These are phyloP conservation scores for Paralvinella palmiformis DNA, from an alignment of 1,140 invertebrate genomes.

Conservation along the genomic window DNA sequence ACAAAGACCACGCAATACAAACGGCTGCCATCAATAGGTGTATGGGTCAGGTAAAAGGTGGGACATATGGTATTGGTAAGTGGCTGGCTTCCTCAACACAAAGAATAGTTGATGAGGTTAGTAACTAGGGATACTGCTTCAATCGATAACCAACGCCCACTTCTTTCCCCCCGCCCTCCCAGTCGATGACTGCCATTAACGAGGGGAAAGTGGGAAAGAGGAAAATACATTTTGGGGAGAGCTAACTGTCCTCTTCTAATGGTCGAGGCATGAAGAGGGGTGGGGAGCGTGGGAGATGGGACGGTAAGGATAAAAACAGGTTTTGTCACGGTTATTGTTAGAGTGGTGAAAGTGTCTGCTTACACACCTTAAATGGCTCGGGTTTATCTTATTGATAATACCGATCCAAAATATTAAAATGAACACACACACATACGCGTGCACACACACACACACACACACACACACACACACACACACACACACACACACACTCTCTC, in stretches of 20 bases:
- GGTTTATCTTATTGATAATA: not conserved
- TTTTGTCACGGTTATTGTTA: not conserved
- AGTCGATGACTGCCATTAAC: too few relatives aligned
- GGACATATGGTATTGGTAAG: too few relatives aligned
- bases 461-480: constrained; percentile 5
- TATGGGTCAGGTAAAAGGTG: too few relatives aligned
- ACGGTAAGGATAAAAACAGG: not conserved
- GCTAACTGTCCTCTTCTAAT: not conserved
- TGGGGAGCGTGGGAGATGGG: not conserved
- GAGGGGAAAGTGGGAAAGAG: too few relatives aligned
- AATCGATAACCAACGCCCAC: too few relatives aligned
- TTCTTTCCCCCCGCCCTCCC: too few relatives aligned
- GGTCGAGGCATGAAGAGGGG: not conserved
- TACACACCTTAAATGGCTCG: not conserved
- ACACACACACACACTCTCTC: constrained; percentile 1
- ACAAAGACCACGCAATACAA: too few relatives aligned
- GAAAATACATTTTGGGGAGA: not conserved
- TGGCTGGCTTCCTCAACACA: too few relatives aligned
- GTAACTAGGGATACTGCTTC: too few relatives aligned
- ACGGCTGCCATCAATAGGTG: too few relatives aligned
- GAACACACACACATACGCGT: too few relatives aligned
- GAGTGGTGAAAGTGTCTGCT: not conserved
- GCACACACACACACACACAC: constrained; percentile 4
- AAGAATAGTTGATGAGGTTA: too few relatives aligned
- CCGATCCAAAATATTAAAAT: not conserved